These are phyloP conservation scores for Cheilosia impressa DNA, from an alignment of 2,888 invertebrate species.

Conservation along the genomic window DNA sequence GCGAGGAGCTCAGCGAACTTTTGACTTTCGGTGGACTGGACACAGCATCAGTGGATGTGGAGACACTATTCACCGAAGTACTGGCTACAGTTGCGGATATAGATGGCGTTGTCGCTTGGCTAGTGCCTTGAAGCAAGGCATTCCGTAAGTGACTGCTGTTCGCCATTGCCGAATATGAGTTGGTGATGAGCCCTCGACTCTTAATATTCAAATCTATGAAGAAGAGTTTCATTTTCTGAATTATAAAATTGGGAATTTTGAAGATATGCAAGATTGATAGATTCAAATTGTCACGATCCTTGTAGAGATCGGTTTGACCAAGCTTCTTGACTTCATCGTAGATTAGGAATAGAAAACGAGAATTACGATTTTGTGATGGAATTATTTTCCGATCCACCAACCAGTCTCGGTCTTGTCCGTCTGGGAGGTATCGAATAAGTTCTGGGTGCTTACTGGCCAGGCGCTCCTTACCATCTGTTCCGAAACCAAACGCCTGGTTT, in stretches of 20 bases:
- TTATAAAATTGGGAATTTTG: conserved; percentile 86
- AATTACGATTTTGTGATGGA: conserved; percentile 86
- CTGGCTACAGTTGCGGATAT: conserved; percentile 19
- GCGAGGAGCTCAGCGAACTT: conserved; percentile 82
- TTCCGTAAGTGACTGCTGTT: conserved; percentile 81
- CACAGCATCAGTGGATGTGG: conserved; percentile 60
- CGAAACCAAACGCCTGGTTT: conserved; percentile 82
- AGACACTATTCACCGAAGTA: conserved; percentile 59
- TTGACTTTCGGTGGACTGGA: conserved; percentile 75
- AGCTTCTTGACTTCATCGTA: conserved; percentile 86
- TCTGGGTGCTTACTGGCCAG: conserved; percentile 88
- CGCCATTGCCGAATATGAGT: conserved; percentile 79
- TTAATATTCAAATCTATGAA: conserved; percentile 83
- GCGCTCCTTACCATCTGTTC: conserved; percentile 85
- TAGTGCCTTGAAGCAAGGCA: conserved; percentile 81
- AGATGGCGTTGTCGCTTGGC: conserved; percentile 50
- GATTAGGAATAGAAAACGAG: conserved; percentile 86
- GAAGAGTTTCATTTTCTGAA: conserved; percentile 86
- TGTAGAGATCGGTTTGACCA: conserved; percentile 85
- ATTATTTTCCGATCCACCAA: conserved; percentile 86
- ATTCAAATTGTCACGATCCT: conserved; percentile 82
- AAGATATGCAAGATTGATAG: conserved; percentile 83
- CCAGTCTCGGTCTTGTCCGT: conserved; percentile 88
- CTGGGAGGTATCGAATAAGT: conserved; percentile 87
- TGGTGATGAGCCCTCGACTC: conserved; percentile 82